phyloP scores from a whole-genome alignment of 2,797 vertebrate species.

The Rhincodon typus region DNA sequence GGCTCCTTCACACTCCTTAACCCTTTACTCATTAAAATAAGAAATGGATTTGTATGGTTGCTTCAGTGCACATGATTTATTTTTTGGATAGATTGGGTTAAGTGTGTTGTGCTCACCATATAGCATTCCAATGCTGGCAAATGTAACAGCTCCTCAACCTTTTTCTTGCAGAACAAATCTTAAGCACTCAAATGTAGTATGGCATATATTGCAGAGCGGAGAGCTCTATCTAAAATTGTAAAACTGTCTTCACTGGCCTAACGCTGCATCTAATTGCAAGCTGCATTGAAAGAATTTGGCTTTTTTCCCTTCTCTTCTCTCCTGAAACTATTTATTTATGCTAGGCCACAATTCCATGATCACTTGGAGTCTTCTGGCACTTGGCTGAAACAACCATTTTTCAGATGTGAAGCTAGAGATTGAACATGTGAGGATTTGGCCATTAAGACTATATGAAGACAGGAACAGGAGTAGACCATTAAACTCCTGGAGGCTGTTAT shows the following conservation, averaged over 20 bases:
- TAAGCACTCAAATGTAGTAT: background rate
- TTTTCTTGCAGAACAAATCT: background rate
- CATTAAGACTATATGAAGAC: background rate
- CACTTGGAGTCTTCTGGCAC: background rate
- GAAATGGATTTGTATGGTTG: background rate
- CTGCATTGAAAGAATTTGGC: background rate
- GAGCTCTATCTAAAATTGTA: background rate
- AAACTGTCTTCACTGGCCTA: background rate
- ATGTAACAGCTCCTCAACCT: background rate
- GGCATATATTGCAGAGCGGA: background rate
- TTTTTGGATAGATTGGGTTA: background rate
- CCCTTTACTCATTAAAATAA: background rate
- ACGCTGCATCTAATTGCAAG: background rate
- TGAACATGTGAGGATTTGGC: background rate
- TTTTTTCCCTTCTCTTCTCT: background rate
- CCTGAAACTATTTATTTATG: background rate
- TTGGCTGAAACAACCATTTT: background rate
- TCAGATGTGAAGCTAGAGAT: background rate
- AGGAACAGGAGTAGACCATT: background rate
- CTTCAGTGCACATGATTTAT: background rate
- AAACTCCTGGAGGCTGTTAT: no score
- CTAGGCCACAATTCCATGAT: background rate
- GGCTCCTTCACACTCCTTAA: background rate
- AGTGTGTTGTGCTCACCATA: background rate
- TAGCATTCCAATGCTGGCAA: background rate